Evolutionary conservation across 2,797 vertebrate genomes (phyloP).

Genomic region (Myotis planiceps): DNA sequence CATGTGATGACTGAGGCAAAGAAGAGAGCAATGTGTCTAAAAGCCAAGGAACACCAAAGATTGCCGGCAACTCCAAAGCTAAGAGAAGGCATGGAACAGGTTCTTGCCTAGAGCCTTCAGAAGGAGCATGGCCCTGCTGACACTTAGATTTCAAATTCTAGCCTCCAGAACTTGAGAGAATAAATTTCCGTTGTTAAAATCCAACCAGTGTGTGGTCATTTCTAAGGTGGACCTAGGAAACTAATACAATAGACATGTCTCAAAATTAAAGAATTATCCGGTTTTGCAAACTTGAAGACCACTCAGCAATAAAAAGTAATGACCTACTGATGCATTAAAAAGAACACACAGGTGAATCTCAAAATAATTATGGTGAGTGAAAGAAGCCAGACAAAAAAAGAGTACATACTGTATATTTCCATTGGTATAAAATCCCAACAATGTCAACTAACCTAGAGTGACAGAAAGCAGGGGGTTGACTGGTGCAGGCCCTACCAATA

Average conservation of each 20-base stretch:
- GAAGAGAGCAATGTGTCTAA: not conserved
- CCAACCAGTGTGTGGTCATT: not conserved
- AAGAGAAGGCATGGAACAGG: not conserved
- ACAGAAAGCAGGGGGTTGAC: not conserved
- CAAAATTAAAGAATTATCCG: not conserved
- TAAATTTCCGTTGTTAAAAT: not conserved
- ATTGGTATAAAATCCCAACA: not conserved
- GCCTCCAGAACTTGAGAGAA: not conserved
- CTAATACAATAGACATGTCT: not conserved
- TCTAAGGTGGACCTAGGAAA: not conserved
- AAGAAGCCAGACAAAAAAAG: not conserved
- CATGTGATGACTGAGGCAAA: not conserved
- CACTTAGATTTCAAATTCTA: not conserved
- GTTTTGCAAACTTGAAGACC: not conserved
- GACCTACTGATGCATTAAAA: not conserved
- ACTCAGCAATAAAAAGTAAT: conserved; percentile 11
- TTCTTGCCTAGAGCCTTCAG: too few species aligned
- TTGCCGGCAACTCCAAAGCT: not conserved
- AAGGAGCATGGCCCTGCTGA: not conserved
- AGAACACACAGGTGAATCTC: not conserved
- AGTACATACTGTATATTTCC: not conserved
- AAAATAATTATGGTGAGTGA: not conserved
- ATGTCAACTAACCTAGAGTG: not conserved
- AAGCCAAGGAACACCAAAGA: not conserved
- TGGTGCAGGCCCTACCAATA: not conserved